phyloP scores from a whole-genome alignment of 1,140 invertebrate genomes.

The Trinorchestia longiramus region DNA sequence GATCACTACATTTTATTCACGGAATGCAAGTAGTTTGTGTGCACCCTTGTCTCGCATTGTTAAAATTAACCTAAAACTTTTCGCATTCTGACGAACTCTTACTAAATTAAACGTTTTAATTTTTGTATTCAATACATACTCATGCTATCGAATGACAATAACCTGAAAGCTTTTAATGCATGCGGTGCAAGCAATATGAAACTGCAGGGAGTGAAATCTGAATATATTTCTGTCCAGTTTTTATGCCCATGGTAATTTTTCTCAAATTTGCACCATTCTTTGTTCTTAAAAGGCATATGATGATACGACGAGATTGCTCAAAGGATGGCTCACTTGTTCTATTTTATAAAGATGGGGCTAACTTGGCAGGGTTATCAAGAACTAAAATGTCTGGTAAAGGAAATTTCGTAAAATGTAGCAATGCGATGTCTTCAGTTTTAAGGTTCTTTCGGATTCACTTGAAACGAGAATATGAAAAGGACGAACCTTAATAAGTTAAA shows the following conservation, averaged over 20 bases:
- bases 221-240: not conserved
- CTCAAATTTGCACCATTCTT: not conserved
- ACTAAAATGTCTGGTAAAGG: not conserved
- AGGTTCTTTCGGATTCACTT: not conserved
- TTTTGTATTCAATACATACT: not conserved
- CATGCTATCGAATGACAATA: not conserved
- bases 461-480: not conserved
- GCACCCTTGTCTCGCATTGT: not conserved
- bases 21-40: not conserved
- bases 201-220: not conserved
- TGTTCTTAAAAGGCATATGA: not conserved
- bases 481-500: not conserved
- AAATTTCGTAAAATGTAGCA: not conserved
- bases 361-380: not conserved
- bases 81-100: not conserved
- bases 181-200: not conserved
- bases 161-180: not conserved
- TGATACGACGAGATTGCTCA: not conserved
- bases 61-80: not conserved
- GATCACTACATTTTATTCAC: not conserved
- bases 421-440: not conserved
- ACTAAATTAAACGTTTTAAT: not conserved
- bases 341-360: not conserved
- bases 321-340: slow-evolving; percentile 21
- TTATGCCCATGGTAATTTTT: not conserved